Evolutionary conservation across 2,888 invertebrate species (phyloP).

Genomic region (Polydrusus tereticollis): DNA sequence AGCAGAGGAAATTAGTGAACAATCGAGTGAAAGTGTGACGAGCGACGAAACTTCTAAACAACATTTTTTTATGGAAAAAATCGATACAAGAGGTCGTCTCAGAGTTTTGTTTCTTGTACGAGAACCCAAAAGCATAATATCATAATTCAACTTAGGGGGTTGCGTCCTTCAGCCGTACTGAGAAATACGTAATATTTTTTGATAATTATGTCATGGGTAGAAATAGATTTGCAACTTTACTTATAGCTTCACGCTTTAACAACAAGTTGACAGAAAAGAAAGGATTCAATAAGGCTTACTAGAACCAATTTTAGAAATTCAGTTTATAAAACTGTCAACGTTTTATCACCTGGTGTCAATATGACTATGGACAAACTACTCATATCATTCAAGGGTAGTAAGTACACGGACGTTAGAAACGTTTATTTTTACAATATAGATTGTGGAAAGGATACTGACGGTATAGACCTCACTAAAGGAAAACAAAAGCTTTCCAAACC

Average conservation of each 20-base stretch:
- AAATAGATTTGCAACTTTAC: background rate
- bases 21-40: background rate
- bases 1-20: background rate
- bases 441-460: background rate
- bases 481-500: background rate
- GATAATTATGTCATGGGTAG: too few species aligned
- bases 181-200: too few species aligned
- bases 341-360: background rate
- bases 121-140: background rate
- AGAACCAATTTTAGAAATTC: background rate
- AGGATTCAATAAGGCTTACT: background rate
- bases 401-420: background rate
- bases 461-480: too few species aligned
- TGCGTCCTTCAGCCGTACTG: background rate
- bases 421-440: background rate
- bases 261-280: background rate
- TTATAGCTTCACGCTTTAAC: background rate
- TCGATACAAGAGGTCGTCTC: background rate
- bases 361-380: background rate
- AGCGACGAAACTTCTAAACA: too few species aligned
- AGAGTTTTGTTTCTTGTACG: background rate
- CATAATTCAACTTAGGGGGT: background rate
- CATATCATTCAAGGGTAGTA: background rate
- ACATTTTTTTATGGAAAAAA: background rate
- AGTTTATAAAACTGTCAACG: too few species aligned